Percentiles rank a stretch among this genome's conserved stretches.
Conservation (phyloP, 2,888 invertebrate species). For the Amblyjoppa fuscipennis region DNA sequence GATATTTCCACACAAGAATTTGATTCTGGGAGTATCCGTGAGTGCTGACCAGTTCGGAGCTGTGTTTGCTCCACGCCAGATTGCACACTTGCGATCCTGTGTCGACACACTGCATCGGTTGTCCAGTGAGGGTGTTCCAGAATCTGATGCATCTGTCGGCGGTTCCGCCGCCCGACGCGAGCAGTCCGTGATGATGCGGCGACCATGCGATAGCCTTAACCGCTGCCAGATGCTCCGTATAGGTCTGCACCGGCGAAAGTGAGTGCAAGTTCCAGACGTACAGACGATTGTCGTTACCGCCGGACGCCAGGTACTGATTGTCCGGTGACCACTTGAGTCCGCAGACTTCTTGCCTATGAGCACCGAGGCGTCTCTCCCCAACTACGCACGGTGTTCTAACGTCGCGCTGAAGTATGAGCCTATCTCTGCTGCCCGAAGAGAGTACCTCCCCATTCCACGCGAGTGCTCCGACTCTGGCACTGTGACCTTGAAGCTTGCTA, state of each 20-base stretch:
- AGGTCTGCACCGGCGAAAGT: conserved; percentile 96
- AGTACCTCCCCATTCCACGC: conserved; percentile 99
- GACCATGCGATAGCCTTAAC: conserved; percentile 99
- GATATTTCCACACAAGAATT: conserved; percentile 99
- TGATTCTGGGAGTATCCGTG: conserved; percentile 99
- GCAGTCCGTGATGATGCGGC: conserved; percentile 98
- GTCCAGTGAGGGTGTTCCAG: conserved; percentile 99
- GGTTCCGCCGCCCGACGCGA: conserved; percentile 99
- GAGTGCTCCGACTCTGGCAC: conserved; percentile 96
- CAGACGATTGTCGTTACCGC: conserved; percentile 98
- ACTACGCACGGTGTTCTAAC: conserved; percentile 93
- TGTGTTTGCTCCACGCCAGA: conserved; percentile 99
- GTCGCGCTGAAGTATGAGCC: conserved; percentile 97
- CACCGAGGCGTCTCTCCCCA: conserved; percentile 93
- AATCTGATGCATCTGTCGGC: conserved; percentile 98
- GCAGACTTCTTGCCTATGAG: conserved; percentile 98
- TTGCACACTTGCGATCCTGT: conserved; percentile 99
- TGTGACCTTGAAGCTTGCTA: conserved; percentile 95
- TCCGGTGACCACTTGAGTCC: conserved; percentile 99
- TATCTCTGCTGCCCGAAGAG: conserved; percentile 97
- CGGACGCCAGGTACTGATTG: conserved; percentile 98
- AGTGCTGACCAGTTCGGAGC: conserved; percentile 98
- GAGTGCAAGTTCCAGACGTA: conserved; percentile 97
- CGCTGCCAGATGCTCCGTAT: conserved; percentile 98
- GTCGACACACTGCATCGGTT: conserved; percentile 99